Conservation (phyloP, 2,797 vertebrate genomes). For the Alfaro cultratus region DNA sequence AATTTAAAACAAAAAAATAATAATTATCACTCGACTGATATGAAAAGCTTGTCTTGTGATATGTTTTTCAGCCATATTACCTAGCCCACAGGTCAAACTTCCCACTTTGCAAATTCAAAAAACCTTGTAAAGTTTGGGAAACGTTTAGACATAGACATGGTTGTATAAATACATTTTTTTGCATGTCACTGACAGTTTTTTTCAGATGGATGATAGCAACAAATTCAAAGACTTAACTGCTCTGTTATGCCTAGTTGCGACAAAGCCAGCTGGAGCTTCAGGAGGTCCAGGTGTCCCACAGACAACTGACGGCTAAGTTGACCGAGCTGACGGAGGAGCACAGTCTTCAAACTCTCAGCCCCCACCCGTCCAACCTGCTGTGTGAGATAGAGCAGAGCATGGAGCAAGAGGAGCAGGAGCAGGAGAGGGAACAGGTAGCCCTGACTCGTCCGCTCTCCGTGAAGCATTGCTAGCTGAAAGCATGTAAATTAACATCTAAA, state of each 20-base stretch:
- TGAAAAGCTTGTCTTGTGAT: too few relatives aligned
- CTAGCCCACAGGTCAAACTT: too few relatives aligned
- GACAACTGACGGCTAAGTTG: conserved; percentile 88
- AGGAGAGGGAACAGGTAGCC: conserved; percentile 94
- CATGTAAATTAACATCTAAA: not conserved
- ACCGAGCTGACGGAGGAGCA: conserved; percentile 92
- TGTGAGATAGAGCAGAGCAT: conserved; percentile 99
- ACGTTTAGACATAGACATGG: not conserved
- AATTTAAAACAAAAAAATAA: too few relatives aligned
- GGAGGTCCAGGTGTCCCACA: conserved; percentile 89
- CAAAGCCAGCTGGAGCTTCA: conserved; percentile 94
- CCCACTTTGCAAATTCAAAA: too few relatives aligned
- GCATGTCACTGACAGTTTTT: not conserved
- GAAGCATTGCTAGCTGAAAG: accelerated
- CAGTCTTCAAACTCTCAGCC: conserved; percentile 88
- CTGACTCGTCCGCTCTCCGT: not conserved
- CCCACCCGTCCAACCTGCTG: conserved; percentile 90
- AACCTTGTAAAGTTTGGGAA: not conserved
- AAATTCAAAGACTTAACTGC: not conserved
- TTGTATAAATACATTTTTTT: not conserved
- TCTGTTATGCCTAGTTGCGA: conserved; percentile 80
- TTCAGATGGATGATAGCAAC: not conserved
- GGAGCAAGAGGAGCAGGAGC: conserved; percentile 97
- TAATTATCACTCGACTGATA: too few relatives aligned
- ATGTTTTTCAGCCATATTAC: too few relatives aligned